phyloP scores from a whole-genome alignment of 2,797 vertebrate species.

The Cossypha polioptera region DNA sequence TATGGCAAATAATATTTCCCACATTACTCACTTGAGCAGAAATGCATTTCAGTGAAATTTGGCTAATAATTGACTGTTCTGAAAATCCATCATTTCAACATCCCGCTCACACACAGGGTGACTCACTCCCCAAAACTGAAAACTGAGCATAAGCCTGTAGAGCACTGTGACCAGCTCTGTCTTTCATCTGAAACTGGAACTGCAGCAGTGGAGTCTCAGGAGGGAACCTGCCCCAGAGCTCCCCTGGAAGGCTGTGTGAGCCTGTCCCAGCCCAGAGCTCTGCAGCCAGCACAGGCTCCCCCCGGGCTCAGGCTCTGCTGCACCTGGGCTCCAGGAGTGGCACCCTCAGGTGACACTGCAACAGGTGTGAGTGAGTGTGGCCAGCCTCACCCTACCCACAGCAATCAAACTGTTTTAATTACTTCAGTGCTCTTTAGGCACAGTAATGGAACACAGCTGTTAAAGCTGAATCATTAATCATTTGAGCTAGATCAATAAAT shows the following conservation, averaged over 20 bases:
- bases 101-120: background rate
- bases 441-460: background rate
- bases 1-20: background rate
- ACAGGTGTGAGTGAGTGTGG: rapidly evolving
- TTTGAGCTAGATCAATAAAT: conserved; percentile 66
- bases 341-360: background rate
- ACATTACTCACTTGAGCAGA: background rate
- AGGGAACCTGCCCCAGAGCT: background rate
- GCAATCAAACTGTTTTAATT: conserved; percentile 6
- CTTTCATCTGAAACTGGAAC: background rate
- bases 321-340: too few species aligned
- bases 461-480: conserved; percentile 41
- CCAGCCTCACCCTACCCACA: background rate
- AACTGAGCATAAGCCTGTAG: background rate
- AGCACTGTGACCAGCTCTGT: background rate
- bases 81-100: background rate
- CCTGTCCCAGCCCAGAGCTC: rapidly evolving
- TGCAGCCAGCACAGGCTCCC: background rate
- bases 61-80: background rate
- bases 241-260: rapidly evolving
- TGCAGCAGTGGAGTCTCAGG: background rate
- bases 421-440: background rate
- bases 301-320: background rate
- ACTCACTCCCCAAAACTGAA: background rate
- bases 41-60: background rate